Conservation (phyloP, 2,888 invertebrate species). For the Lamellibrachia satsuma region DNA sequence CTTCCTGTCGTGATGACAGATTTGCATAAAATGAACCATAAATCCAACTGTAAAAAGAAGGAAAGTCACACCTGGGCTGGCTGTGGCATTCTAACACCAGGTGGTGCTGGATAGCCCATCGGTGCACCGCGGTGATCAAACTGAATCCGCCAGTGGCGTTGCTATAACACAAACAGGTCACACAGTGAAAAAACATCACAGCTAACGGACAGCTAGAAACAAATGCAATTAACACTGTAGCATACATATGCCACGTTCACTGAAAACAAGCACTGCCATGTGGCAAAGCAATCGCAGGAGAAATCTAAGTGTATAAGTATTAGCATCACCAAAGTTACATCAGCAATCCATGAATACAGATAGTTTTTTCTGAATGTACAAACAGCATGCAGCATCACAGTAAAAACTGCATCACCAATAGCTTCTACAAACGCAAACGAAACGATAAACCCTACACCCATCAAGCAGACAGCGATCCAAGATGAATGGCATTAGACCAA, state of each 20-base stretch:
- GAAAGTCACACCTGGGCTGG: background rate
- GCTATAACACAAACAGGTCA: background rate
- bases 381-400: background rate
- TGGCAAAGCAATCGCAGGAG: background rate
- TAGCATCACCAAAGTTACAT: background rate
- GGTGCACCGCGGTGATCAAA: conserved; percentile 29
- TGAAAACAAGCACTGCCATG: background rate
- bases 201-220: background rate
- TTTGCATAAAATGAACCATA: background rate
- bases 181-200: background rate
- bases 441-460: background rate
- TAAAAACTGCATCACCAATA: background rate
- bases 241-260: background rate
- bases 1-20: background rate
- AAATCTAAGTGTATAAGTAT: background rate
- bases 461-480: background rate
- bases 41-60: background rate
- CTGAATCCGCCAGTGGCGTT: conserved; percentile 23
- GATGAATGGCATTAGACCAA: background rate
- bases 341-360: background rate
- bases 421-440: background rate
- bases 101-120: conserved; percentile 24
- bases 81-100: background rate
- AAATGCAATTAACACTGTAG: background rate
- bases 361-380: background rate